Evolutionary conservation across 2,888 invertebrate species (phyloP), one percentile per base, ranked within the genome.

Genomic region (Melangyna quadrimaculata): DNA sequence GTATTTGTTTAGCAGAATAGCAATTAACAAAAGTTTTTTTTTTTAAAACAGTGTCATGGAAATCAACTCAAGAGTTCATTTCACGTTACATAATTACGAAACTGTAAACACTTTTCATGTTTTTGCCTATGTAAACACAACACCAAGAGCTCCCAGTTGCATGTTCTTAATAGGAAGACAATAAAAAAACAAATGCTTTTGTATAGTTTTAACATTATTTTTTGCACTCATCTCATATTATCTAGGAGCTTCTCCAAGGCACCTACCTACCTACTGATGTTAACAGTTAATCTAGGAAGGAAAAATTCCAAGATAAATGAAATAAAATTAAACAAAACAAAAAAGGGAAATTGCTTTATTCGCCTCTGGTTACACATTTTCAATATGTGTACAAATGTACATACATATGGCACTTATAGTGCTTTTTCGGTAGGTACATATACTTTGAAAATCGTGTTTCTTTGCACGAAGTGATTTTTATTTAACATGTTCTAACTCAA

Each of bases 311-410:
- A 4, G 29, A 29, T 19, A 32, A 48, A 45, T 48, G 65, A 67
- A 67, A 67, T 48, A 67, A n/a, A 67, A 67, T 48, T 67, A 48
- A 67, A 22, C 29, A 29, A 63, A 65, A 65, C 45, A 65, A 35
- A 67, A 32, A 37, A 59, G 12, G 45, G 12, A 48, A 67, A 67
- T 67, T 67, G 48, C 22, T 48, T 67, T 35, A 67, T 67, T 67
- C 22, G 65, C 65, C 65, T 48, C 65, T 35, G 48, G 65, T 45
- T 17, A 65, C 65, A 65, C 29, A 22, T 63, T 63, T 27, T 40
- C 61, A 63, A 14, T 37, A 14, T 14, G 14, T 12, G 37, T n/a
- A n/a, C n/a, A n/a, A n/a, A n/a, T n/a, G n/a, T n/a, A n/a, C n/a
- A n/a, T 29, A 35, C 19, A 32, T 17, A 35, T 43, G 27, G 27